Conservation (phyloP, 2,888 invertebrate species). For the Acholoe squamosa region DNA sequence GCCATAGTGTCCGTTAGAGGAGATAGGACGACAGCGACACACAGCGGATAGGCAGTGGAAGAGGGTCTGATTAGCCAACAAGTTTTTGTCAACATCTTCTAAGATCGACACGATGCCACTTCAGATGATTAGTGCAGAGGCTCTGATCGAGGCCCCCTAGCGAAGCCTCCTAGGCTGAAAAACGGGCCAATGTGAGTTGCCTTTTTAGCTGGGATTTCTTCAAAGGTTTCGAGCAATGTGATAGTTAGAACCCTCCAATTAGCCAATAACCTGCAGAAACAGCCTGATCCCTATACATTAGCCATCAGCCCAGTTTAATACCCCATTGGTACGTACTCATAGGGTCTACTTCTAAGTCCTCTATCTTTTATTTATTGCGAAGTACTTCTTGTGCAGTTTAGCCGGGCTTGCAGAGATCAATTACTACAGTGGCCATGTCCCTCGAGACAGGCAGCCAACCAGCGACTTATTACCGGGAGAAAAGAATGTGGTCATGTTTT, state of each 20-base stretch:
- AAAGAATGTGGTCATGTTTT: too few relatives aligned
- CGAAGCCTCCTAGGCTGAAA: neutral
- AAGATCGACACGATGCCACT: slow-evolving; percentile 21
- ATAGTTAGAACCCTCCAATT: slow-evolving; percentile 14
- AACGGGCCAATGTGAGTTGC: neutral
- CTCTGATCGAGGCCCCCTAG: neutral
- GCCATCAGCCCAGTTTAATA: too few relatives aligned
- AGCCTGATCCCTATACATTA: neutral
- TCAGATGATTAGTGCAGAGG: slow-evolving; percentile 10
- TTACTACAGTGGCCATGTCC: too few relatives aligned
- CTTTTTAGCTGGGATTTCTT: slow-evolving; percentile 12
- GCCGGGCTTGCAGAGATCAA: too few relatives aligned
- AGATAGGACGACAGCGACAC: neutral
- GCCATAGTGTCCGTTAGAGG: neutral
- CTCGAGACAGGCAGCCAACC: too few relatives aligned
- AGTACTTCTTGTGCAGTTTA: too few relatives aligned
- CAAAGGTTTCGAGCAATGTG: neutral
- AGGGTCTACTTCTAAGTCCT: too few relatives aligned
- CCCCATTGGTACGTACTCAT: too few relatives aligned
- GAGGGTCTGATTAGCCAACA: slow-evolving; percentile 17
- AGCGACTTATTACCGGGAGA: too few relatives aligned
- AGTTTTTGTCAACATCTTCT: neutral
- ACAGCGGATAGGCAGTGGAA: neutral
- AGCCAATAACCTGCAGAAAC: neutral
- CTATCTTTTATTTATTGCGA: too few relatives aligned